Base-by-base conservation (phyloP, 2,797 vertebrate genomes). In the Vipera ursinii region DNA sequence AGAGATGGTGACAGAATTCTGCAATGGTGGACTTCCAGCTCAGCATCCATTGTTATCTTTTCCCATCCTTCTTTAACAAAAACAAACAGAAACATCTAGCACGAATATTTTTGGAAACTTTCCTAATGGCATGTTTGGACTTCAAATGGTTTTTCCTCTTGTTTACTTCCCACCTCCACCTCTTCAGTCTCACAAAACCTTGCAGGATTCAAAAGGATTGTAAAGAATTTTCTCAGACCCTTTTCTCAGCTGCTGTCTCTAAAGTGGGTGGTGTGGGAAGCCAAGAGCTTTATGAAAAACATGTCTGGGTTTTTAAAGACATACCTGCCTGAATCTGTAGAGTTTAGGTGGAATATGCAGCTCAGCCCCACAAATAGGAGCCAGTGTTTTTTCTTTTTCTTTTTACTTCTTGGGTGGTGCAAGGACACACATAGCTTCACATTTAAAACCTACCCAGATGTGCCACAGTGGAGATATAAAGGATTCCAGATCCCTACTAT, bases 251-350 rank as follows among this genome's bases (percentile, higher is more conserved):
- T 55, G 86, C 86, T 88, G 78, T 56, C 69, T 86, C 65, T 88
- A 94, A 92, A 94, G 92, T 90, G 88, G 94, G 87, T 91, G 38
- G 91, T 86, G 63, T 73, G 82, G 73, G 87, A 88, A 92, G 82
- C 88, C n/a, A 86, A 73, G 89, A 90, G 88, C 91, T 90, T 78
- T 89, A 85, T 87, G 91, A 89, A 86, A 93, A 91, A 92, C 78
- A 93, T 93, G 85, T 91, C 92, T 93, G 87, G 87, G 91, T 93
- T 92, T 93, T 87, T 92, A 94, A 94, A 91, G 85, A 82, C 59
- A 89, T 90, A 93, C 91, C 92, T 93, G 87, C 90, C 86, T 93
- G 85, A 91, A 88, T 93, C 59, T 91, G 87, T 55, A 85, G 32
- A 86, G 87, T 90, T 86, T 91, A 91, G 57, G 32, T 87, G 85